A percentile compares a stretch with the other conserved stretches of the same genome.
These are phyloP conservation scores for Agonopterix alstromeriana DNA, from an alignment of 2,888 invertebrate species.

Conservation along the genomic window DNA sequence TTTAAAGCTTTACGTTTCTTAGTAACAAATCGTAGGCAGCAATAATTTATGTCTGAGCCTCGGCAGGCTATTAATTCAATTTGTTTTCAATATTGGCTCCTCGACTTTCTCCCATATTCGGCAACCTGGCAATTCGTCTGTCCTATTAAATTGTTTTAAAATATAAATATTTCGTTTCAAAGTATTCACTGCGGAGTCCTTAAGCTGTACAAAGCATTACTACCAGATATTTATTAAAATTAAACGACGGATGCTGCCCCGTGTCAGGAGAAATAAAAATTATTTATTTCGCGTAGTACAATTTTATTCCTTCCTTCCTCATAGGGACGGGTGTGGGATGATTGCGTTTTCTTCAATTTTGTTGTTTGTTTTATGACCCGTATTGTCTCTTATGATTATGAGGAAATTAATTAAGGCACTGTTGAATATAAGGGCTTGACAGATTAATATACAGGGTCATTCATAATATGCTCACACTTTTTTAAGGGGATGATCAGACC, in stretches of 20 bases:
- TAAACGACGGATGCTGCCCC: neutral
- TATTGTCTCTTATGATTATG: neutral
- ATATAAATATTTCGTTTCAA: slow-evolving; percentile 1
- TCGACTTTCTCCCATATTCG: slow-evolving; percentile 50
- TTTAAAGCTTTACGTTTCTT: slow-evolving; percentile 9
- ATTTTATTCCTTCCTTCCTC: slow-evolving; percentile 3
- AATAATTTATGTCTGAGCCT: slow-evolving; percentile 36
- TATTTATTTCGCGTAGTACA: slow-evolving; percentile 1
- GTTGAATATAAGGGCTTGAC: too few species aligned
- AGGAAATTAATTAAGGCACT: neutral
- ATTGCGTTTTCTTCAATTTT: neutral
- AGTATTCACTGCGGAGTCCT: neutral
- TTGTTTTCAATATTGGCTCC: slow-evolving; percentile 38
- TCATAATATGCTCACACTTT: too few species aligned
- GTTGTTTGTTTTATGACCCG: neutral
- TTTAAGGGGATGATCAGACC: too few species aligned
- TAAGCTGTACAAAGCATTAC: neutral
- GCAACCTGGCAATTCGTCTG: slow-evolving; percentile 22
- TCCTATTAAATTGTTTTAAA: slow-evolving; percentile 13
- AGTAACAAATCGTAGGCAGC: slow-evolving; percentile 37
- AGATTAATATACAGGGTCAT: too few species aligned
- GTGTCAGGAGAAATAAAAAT: neutral
- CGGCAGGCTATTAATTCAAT: slow-evolving; percentile 42
- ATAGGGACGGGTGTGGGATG: neutral
- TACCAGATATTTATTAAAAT: slow-evolving; percentile 2